Percentiles rank a stretch among this genome's conserved stretches.
These are phyloP conservation scores for Exocentrus adspersus DNA, from an alignment of 2,888 invertebrate species.

Conservation along the genomic window DNA sequence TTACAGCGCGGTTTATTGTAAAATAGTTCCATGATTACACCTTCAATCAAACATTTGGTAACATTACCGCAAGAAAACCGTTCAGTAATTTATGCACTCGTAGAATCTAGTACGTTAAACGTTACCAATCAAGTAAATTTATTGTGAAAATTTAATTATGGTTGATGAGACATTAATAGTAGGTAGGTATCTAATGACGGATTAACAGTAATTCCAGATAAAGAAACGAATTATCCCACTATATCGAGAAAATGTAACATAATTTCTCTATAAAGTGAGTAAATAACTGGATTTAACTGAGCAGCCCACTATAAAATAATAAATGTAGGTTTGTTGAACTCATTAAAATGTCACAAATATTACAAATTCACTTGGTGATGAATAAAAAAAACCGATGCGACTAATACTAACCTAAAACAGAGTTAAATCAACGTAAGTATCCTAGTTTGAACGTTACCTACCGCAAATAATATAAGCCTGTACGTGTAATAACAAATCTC, in stretches of 20 bases:
- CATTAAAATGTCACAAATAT: too few relatives aligned
- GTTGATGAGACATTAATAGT: not conserved
- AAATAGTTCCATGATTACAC: not conserved
- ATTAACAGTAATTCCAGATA: constrained; percentile 2
- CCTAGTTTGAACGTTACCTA: too few relatives aligned
- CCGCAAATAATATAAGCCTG: not conserved
- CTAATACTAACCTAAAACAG: too few relatives aligned
- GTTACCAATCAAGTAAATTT: constrained; percentile 3
- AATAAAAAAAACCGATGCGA: too few relatives aligned
- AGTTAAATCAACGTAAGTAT: too few relatives aligned
- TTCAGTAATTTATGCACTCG: not conserved
- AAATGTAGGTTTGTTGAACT: not conserved
- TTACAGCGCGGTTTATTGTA: not conserved
- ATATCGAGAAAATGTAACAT: not conserved
- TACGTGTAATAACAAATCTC: not conserved
- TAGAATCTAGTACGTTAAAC: not conserved
- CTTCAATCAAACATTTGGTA: not conserved
- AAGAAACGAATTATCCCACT: not conserved
- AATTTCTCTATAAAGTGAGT: not conserved
- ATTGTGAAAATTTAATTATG: constrained; percentile 9
- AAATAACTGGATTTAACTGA: not conserved
- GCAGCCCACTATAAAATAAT: not conserved
- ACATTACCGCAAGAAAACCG: constrained; percentile 1
- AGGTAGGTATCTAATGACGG: not conserved
- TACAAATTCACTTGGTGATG: too few relatives aligned